A percentile compares a stretch with the other conserved stretches of the same genome.
phyloP scores from a whole-genome alignment of 2,113 vertebrate species.

The Carassius gibelio region DNA sequence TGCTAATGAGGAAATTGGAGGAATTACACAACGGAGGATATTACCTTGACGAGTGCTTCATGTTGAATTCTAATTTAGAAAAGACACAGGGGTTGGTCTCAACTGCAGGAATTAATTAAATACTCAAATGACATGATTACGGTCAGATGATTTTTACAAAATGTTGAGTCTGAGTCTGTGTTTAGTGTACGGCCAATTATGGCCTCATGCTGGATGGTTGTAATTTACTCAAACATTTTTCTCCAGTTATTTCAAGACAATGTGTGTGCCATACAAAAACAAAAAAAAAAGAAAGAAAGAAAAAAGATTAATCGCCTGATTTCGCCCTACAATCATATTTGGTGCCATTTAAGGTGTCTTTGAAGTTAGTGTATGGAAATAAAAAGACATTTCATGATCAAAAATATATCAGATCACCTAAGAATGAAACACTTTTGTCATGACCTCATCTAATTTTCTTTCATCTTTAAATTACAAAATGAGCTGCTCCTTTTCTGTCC shows the following conservation, averaged over 20 bases:
- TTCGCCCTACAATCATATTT: background rate
- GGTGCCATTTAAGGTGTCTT: background rate
- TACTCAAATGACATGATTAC: constrained; percentile 39
- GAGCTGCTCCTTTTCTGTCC: background rate
- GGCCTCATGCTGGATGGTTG: constrained; percentile 24
- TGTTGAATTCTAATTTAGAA: constrained; percentile 32
- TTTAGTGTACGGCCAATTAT: constrained; percentile 11
- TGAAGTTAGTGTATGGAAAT: background rate
- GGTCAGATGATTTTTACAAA: constrained; percentile 40
- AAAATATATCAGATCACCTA: background rate
- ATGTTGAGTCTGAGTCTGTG: background rate
- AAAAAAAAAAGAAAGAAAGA: background rate
- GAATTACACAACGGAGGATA: background rate
- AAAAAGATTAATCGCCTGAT: background rate
- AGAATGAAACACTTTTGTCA: constrained; percentile 16
- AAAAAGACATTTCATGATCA: background rate
- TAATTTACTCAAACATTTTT: background rate
- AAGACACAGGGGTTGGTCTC: constrained; percentile 28
- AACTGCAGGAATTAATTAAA: constrained; percentile 40
- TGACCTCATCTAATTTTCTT: background rate
- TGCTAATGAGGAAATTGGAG: constrained; percentile 1
- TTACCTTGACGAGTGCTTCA: constrained; percentile 19
- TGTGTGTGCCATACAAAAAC: background rate
- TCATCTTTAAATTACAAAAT: background rate
- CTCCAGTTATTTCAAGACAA: background rate